Percentiles rank a stretch among this genome's conserved stretches.
Evolutionary conservation across 2,113 vertebrate genomes (phyloP).

Genomic region (Chionomys nivalis): DNA sequence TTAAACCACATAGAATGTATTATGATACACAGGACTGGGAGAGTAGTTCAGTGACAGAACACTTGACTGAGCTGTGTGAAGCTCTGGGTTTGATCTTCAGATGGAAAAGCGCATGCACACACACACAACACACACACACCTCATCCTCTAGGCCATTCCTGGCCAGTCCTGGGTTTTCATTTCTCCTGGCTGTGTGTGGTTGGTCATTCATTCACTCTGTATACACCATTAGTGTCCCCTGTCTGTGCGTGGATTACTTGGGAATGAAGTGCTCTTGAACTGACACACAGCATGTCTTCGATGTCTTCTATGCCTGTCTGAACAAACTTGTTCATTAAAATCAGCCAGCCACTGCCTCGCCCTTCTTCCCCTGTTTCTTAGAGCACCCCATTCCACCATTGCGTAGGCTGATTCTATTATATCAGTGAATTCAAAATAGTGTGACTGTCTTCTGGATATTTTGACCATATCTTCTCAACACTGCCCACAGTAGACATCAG

Average conservation of each 20-base stretch:
- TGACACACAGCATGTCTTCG: not conserved
- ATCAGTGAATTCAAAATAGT: not conserved
- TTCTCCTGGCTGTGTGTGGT: not conserved
- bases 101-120: not conserved
- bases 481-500: conserved; percentile 5
- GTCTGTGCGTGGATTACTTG: fast-evolving
- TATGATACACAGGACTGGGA: not conserved
- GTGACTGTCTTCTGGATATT: not conserved
- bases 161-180: not conserved
- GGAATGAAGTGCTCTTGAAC: not conserved
- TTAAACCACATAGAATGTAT: conserved; percentile 45
- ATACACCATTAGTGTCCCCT: not conserved
- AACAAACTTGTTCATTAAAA: not conserved
- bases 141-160: not conserved
- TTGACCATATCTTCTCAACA: not conserved
- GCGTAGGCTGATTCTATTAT: conserved; percentile 23
- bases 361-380: not conserved
- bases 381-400: not conserved
- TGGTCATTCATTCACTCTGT: not conserved
- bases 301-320: not conserved
- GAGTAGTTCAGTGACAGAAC: not conserved
- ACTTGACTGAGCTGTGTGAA: not conserved
- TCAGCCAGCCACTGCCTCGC: not conserved
- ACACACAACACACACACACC: not conserved
- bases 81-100: not conserved